These are phyloP conservation scores for Argyra leucocephala DNA, from an alignment of 2,888 invertebrate genomes.

Conservation along the genomic window DNA sequence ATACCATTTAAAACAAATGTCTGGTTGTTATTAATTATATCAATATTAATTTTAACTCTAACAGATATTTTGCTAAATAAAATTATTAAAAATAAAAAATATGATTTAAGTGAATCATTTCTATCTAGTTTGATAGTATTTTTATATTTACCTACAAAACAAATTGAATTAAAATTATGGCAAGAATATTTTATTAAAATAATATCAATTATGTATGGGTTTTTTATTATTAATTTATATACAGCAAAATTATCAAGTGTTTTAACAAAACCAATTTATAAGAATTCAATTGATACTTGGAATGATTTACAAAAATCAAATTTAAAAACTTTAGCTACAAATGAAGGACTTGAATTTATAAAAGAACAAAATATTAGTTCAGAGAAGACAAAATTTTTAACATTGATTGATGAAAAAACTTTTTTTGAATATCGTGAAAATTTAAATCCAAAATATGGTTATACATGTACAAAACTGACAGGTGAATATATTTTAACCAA, in stretches of 20 bases:
- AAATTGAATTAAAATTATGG: background rate
- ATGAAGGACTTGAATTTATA: too few relatives aligned
- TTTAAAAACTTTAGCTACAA: background rate
- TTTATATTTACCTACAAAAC: background rate
- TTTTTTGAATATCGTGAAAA: background rate
- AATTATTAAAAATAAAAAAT: background rate
- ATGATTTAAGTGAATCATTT: background rate
- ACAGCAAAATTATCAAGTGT: background rate
- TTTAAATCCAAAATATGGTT: background rate
- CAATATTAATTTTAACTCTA: background rate
- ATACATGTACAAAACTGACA: background rate
- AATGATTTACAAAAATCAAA: background rate
- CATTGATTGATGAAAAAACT: background rate
- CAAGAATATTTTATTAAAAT: background rate
- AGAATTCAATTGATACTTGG: background rate
- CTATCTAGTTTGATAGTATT: background rate
- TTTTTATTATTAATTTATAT: background rate
- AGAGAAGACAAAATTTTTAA: background rate
- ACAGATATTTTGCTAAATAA: background rate
- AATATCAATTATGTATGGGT: background rate
- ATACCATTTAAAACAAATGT: background rate
- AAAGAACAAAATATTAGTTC: background rate
- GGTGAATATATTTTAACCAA: background rate
- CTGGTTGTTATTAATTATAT: background rate
- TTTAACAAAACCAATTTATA: background rate